Percentiles rank a stretch among this genome's conserved stretches.
Evolutionary conservation across 1,140 invertebrate species (phyloP).

Genomic region (Dolichoris vasculosae): DNA sequence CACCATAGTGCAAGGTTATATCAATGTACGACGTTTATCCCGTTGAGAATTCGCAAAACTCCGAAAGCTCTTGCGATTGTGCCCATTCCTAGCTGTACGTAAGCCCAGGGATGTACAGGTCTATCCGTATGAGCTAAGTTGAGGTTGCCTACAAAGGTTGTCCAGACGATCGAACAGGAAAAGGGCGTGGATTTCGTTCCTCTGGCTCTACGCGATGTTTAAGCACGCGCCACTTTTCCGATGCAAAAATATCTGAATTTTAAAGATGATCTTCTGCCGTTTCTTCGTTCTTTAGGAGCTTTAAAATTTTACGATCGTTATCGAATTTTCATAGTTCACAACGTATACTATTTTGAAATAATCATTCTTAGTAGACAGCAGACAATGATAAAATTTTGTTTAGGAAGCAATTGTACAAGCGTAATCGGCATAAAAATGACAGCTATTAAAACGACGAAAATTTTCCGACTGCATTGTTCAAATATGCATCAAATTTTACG

Average conservation of each 20-base stretch:
- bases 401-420: not conserved
- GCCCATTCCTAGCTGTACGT: not conserved
- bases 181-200: slow-evolving; percentile 65
- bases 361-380: not conserved
- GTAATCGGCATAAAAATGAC: not conserved
- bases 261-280: not conserved
- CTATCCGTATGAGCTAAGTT: slow-evolving; percentile 47
- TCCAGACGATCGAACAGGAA: slow-evolving; percentile 62
- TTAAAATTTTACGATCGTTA: not conserved
- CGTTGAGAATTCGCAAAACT: slow-evolving; percentile 52
- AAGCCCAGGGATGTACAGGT: not conserved
- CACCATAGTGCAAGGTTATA: slow-evolving; percentile 40
- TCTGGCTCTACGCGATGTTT: not conserved
- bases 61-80: not conserved
- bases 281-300: not conserved
- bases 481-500: not conserved
- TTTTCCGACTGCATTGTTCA: not conserved
- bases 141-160: not conserved
- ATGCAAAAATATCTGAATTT: not conserved
- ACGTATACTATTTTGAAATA: not conserved
- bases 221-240: not conserved
- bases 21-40: slow-evolving; percentile 52
- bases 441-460: not conserved
- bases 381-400: not conserved
- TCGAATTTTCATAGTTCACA: no score